These are phyloP conservation scores for Acanthopagrus latus DNA, from an alignment of 2,797 vertebrate genomes.

Conservation along the genomic window DNA sequence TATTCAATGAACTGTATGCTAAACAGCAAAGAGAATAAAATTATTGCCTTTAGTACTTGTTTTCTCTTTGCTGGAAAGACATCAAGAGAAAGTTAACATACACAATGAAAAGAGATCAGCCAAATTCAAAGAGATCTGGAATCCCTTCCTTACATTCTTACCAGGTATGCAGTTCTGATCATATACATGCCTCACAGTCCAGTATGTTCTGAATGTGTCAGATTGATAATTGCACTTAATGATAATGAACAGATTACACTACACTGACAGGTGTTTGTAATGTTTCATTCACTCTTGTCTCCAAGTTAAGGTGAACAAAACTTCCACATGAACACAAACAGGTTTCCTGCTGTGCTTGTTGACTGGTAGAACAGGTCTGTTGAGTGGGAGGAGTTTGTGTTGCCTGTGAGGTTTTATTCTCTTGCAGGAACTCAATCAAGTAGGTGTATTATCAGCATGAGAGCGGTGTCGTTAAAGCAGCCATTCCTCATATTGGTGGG, in stretches of 20 bases:
- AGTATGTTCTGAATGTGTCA: too few relatives aligned
- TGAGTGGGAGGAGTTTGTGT: not conserved
- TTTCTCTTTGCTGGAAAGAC: not conserved
- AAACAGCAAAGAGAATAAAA: not conserved
- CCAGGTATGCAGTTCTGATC: too few relatives aligned
- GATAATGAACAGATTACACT: too few relatives aligned
- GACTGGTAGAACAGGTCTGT: not conserved
- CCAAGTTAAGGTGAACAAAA: too few relatives aligned
- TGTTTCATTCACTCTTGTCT: too few relatives aligned
- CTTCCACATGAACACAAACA: too few relatives aligned
- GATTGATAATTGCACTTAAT: too few relatives aligned
- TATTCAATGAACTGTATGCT: not conserved
- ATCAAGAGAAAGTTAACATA: not conserved
- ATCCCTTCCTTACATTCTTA: not conserved
- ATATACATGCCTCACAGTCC: too few relatives aligned
- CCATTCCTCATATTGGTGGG: fast-evolving
- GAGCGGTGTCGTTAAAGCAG: not conserved
- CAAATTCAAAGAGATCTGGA: not conserved
- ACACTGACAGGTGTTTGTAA: too few relatives aligned
- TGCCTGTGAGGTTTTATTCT: fast-evolving
- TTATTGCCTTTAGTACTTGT: not conserved
- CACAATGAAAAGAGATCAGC: not conserved
- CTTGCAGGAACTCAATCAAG: too few relatives aligned
- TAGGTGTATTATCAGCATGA: conserved; percentile 25
- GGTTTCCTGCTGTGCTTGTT: too few relatives aligned